Base-by-base conservation (phyloP, 2,888 invertebrate species). In the Philopedon plagiatum region DNA sequence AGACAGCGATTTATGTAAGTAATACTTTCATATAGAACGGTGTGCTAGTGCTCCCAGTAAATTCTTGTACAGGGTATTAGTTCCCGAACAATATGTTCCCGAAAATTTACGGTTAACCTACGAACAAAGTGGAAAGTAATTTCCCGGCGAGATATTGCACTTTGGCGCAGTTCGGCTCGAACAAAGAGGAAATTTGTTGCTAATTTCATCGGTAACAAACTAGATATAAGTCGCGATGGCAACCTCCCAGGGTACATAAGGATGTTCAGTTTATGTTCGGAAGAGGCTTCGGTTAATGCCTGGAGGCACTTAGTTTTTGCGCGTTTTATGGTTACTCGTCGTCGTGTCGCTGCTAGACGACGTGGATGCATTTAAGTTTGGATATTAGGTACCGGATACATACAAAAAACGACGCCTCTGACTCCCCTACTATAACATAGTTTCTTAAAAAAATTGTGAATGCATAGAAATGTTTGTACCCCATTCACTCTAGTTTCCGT, bases 61-160 rank as follows among this genome's bases (percentile, higher is more conserved):
- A 64, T 70, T 70, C 39, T 37, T 51, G 26, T 70, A 64, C 64
- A 58, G 39, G 58, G 64, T 64, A 70, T 64, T 51, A 70, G 51
- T 63, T 51, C 46, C n/a, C 39, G 49, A 41, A 64, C 70, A 57
- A 64, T 64, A 64, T 64, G 58, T 64, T 64, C 58, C 23, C 2
- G 18, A 18, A 64, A 61, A 60, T 54, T 56, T 64, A 64, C 49
- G 56, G 54, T 56, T 67, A 54, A 37, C 71, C 71, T 44, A 49
- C 34, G 62, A 69, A 69, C 68, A 69, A 69, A 62, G 68, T 69
- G 71, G 71, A 60, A 62, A 58, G 65, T 71, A 61, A 69, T 69
- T 62, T 69, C 32, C 44, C 26, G 68, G 39, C 34, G 62, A 69
- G 71, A 71, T 71, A 71, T 65, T 71, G 64, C 41, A 69, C 44